Evolutionary conservation across 2,113 vertebrate species (phyloP), one percentile per base, ranked within the genome.

Genomic region (Eubucco bourcierii): DNA sequence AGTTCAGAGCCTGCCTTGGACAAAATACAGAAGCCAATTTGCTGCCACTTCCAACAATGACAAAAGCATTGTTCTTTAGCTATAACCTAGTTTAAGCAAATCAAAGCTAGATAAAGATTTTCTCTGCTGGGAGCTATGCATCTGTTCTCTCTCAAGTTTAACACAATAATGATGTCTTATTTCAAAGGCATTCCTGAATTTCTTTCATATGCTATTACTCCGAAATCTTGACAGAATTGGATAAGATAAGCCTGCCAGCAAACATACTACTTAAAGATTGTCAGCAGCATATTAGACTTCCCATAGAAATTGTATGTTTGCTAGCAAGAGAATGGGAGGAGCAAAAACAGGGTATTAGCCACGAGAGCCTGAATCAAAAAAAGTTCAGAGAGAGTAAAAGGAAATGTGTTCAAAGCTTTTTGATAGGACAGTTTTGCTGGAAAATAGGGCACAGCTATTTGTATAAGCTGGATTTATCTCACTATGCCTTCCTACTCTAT

Each of bases 161-260:
- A 33, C 41, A 56, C 6, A 46, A 16, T 24, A 78, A 34, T 16
- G n/a, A n/a, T 8, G 14, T 56, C 47, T 52, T 56, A 46, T 1
- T 46, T 41, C 0, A 0, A 28, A 28, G 29, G 67, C n/a, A 52
- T 55, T 34, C 3, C 50, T 15, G 0, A 27, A 59, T 34, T 88
- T 88, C 15, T 71, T 87, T 81, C 58, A n/a, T 56, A 75, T 1
- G 6, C 27, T 41, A 64, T 52, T 73, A 72, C n/a, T 59, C 31
- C 15, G 58, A 50, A 74, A 52, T 23, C 4, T 1, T 70, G 44
- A 55, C 7, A 55, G 24, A 75, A 37, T 27, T 34, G 8, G 4
- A 2, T 28, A 80, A 80, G 28, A 56, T 60, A 75, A 81, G 55
- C 17, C 70, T 66, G 29, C 63, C 58, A 77, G 18, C 24, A 56